Conservation (phyloP, 1,140 invertebrate genomes). For the Oscheius sp. region DNA sequence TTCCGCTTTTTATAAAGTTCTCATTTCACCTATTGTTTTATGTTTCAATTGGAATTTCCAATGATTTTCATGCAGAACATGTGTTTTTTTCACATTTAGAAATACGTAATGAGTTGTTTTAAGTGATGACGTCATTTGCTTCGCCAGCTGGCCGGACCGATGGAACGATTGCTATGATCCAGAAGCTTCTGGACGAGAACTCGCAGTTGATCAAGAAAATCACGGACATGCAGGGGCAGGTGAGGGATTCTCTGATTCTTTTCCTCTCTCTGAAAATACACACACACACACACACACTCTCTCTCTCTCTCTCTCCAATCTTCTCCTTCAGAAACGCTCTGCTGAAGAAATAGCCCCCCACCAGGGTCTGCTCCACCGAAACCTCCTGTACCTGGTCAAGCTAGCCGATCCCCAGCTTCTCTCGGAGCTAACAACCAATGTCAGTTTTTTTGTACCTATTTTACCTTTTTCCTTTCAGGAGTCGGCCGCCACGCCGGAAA, state of each 20-base stretch:
- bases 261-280: background rate
- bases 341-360: conserved; percentile 41
- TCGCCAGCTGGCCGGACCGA: no score
- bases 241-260: conserved; percentile 22
- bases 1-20: no score
- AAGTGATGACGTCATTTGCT: no score
- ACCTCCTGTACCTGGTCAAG: conserved; percentile 50
- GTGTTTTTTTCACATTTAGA: no score
- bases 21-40: no score
- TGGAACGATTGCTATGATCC: conserved; percentile 39
- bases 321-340: conserved; percentile 14
- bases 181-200: conserved; percentile 56
- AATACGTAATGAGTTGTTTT: no score
- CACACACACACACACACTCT: background rate
- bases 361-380: conserved; percentile 54
- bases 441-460: background rate
- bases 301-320: no score
- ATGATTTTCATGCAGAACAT: no score
- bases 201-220: conserved; percentile 53
- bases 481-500: no score
- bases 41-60: no score
- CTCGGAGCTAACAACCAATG: background rate
- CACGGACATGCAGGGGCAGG: conserved; percentile 51
- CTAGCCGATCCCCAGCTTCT: conserved; percentile 45
- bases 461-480: no score